These are phyloP conservation scores for Neogobius melanostomus DNA, from an alignment of 2,113 vertebrate genomes.

Conservation along the genomic window DNA sequence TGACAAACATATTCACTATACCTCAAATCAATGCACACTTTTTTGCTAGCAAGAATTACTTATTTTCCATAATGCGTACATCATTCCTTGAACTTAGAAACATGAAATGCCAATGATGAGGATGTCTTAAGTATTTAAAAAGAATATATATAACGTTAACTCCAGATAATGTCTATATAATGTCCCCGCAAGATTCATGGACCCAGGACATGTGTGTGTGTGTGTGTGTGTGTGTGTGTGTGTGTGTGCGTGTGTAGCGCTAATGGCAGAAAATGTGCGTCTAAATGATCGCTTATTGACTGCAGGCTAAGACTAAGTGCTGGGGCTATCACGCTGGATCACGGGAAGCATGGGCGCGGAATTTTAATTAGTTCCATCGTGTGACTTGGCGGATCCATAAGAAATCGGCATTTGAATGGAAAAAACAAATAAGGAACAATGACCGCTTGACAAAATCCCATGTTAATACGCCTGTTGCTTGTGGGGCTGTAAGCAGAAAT, in stretches of 20 bases:
- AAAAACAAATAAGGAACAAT: not conserved
- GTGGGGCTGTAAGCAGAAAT: too few species aligned
- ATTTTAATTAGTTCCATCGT: not conserved
- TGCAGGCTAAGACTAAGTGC: constrained; percentile 16
- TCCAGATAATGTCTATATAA: not conserved
- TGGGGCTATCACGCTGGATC: constrained; percentile 33
- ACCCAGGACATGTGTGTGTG: not conserved
- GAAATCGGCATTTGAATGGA: not conserved
- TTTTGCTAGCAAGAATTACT: too few species aligned
- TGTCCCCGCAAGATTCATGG: not conserved
- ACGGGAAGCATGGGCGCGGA: constrained; percentile 11
- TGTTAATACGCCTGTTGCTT: too few species aligned
- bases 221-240: too few species aligned
- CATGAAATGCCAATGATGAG: too few species aligned
- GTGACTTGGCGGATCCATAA: not conserved
- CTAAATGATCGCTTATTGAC: constrained; percentile 35
- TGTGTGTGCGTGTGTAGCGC: constrained; percentile 9
- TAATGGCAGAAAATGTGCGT: constrained; percentile 35
- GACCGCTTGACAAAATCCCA: too few species aligned
- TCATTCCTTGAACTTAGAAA: too few species aligned
- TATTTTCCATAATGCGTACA: too few species aligned
- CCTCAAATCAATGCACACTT: too few species aligned
- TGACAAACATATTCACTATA: too few species aligned
- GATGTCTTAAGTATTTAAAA: too few species aligned
- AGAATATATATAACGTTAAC: not conserved